Percentiles rank a stretch among this genome's conserved stretches.
Evolutionary conservation across 2,888 invertebrate species (phyloP).

Genomic region (Sesia apiformis): DNA sequence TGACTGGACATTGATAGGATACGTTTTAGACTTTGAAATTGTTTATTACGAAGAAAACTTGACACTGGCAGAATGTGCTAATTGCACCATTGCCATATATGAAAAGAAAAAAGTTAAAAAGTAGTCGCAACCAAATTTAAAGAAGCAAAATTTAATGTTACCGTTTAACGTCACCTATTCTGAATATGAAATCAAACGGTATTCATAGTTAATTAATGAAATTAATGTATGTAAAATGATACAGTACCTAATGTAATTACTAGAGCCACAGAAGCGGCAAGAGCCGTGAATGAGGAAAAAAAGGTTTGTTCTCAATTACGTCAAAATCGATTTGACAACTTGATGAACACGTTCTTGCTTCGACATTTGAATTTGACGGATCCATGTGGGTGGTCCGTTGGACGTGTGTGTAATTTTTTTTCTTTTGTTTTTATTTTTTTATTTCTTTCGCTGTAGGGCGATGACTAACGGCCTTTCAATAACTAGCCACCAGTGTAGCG

Average conservation of each 20-base stretch:
- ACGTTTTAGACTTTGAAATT: no score
- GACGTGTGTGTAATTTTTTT: constrained; percentile 30
- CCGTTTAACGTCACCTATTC: no score
- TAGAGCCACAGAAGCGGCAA: constrained; percentile 32
- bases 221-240: no score
- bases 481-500: constrained; percentile 60
- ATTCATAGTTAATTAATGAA: no score
- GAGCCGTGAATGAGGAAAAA: constrained; percentile 4
- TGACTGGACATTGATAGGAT: no score
- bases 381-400: constrained; percentile 62
- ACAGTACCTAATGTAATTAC: constrained; percentile 9
- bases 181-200: no score
- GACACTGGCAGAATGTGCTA: no score
- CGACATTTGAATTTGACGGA: constrained; percentile 59
- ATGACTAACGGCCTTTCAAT: constrained; percentile 64
- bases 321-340: constrained; percentile 71
- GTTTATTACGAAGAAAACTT: no score
- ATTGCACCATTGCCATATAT: no score
- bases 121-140: no score
- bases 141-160: no score
- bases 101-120: no score
- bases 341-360: constrained; percentile 65
- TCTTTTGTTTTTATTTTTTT: constrained; percentile 27
- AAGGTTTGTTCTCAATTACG: constrained; percentile 50
- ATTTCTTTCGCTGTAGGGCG: constrained; percentile 45